Evolutionary conservation across 2,797 vertebrate species (phyloP).

Genomic region (Sebastes kiyomatsui): DNA sequence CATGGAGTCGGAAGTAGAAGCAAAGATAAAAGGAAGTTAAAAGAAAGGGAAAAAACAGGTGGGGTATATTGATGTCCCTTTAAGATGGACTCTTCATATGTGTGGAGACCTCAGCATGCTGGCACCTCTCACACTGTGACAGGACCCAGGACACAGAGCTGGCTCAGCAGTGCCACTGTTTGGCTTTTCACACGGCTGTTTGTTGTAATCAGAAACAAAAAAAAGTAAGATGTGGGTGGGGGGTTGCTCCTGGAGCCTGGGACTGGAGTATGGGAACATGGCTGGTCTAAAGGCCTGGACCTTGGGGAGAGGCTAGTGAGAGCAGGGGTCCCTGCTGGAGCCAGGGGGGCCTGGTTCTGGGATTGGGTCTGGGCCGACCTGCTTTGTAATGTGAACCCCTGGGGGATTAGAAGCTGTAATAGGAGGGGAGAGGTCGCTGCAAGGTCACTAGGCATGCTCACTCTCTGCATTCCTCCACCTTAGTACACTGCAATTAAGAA

Average conservation of each 20-base stretch:
- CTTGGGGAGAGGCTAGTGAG: conserved; percentile 66
- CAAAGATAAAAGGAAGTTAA: conserved; percentile 57
- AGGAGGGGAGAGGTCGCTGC: conserved; percentile 81
- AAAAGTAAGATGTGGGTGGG: conserved; percentile 18
- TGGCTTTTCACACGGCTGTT: conserved; percentile 64
- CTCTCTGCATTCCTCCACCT: conserved; percentile 82
- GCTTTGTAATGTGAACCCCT: conserved; percentile 86
- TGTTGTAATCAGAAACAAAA: conserved; percentile 67
- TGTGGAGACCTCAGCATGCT: conserved; percentile 63
- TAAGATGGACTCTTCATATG: conserved; percentile 60
- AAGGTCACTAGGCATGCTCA: conserved; percentile 83
- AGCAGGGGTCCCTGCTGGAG: conserved; percentile 71
- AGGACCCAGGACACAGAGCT: conserved; percentile 59
- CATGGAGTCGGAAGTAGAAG: conserved; percentile 6
- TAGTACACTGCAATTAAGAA: conserved; percentile 85
- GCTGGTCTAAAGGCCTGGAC: conserved; percentile 62
- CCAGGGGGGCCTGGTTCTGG: conserved; percentile 70
- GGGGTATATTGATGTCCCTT: conserved; percentile 56
- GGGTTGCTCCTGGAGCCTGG: conserved; percentile 53
- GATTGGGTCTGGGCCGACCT: conserved; percentile 69
- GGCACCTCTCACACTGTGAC: conserved; percentile 68
- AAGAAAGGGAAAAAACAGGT: conserved; percentile 71
- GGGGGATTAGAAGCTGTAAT: conserved; percentile 83
- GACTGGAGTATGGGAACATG: conserved; percentile 71
- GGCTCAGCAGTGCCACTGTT: conserved; percentile 65